Percentiles rank a stretch among this genome's conserved stretches.
These are phyloP conservation scores for Leptinotarsa juncta DNA, from an alignment of 2,888 invertebrate genomes.

Conservation along the genomic window DNA sequence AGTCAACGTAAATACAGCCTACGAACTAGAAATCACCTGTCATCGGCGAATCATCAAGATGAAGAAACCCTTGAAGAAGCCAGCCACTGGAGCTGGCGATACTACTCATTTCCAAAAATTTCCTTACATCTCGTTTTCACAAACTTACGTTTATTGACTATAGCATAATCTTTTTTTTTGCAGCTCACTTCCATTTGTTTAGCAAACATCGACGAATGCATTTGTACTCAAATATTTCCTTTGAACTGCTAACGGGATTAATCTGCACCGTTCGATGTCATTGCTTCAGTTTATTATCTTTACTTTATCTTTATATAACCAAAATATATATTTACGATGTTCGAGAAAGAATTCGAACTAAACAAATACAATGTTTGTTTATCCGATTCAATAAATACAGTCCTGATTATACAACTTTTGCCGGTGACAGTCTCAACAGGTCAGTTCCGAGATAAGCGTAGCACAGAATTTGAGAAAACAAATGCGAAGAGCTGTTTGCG, in stretches of 20 bases:
- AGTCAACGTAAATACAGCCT: too few relatives aligned
- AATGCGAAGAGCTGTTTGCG: not conserved
- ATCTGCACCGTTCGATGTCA: constrained; percentile 18
- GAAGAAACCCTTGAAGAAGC: too few relatives aligned
- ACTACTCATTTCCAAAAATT: too few relatives aligned
- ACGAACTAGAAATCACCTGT: too few relatives aligned
- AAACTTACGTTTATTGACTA: too few relatives aligned
- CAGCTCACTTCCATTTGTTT: not conserved
- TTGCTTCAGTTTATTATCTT: constrained; percentile 18
- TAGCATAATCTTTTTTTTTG: not conserved
- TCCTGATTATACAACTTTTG: constrained; percentile 32
- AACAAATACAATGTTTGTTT: constrained; percentile 24
- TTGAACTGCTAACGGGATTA: constrained; percentile 5
- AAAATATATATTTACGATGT: constrained; percentile 19
- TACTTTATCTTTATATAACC: constrained; percentile 15
- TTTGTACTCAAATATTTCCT: constrained; percentile 5
- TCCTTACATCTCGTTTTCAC: too few relatives aligned
- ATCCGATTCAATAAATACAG: constrained; percentile 23
- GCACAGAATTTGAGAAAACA: constrained; percentile 3
- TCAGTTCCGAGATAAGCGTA: constrained; percentile 17
- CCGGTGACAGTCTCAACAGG: constrained; percentile 29
- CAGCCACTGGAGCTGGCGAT: too few relatives aligned
- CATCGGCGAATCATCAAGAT: too few relatives aligned
- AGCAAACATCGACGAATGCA: not conserved
- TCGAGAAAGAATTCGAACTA: constrained; percentile 18